A percentile compares a stretch with the other conserved stretches of the same genome.
phyloP scores from a whole-genome alignment of 23 tunicate species.

The Trididemnum miniatum region DNA sequence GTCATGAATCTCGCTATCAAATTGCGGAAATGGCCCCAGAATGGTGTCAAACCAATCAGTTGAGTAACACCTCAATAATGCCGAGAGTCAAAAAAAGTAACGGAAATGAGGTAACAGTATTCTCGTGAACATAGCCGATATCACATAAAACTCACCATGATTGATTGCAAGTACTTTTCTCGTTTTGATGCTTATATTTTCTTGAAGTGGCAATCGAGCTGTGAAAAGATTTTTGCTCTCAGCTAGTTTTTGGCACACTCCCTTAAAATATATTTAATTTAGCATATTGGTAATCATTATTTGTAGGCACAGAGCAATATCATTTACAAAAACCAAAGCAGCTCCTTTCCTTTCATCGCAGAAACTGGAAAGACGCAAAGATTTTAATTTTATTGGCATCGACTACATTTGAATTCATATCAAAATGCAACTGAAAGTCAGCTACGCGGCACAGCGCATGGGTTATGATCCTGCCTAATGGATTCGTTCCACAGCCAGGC shows the following conservation, averaged over 20 bases:
- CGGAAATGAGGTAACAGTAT: neutral
- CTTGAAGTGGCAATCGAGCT: slow-evolving; percentile 75
- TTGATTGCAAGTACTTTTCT: slow-evolving; percentile 87
- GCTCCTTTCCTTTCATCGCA: too few species aligned
- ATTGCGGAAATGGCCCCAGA: too few species aligned
- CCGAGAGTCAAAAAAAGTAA: neutral
- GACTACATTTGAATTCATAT: neutral
- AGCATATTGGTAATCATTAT: neutral
- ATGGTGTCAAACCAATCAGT: too few species aligned
- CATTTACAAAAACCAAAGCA: too few species aligned
- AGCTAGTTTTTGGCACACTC: slow-evolving; percentile 63
- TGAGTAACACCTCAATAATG: neutral
- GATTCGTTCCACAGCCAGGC: too few species aligned
- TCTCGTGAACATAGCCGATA: too few species aligned
- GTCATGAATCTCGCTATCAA: too few species aligned
- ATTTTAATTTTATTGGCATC: too few species aligned
- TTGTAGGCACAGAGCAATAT: too few species aligned
- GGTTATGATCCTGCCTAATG: too few species aligned
- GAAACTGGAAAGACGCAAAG: too few species aligned
- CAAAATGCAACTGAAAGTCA: neutral
- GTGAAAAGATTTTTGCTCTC: slow-evolving; percentile 43
- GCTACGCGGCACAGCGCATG: too few species aligned
- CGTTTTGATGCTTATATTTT: slow-evolving; percentile 78
- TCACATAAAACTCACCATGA: slow-evolving; percentile 63
- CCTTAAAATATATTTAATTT: slow-evolving; percentile 43